Conservation (phyloP, 2,797 vertebrate genomes). For the Pygocentrus nattereri region DNA sequence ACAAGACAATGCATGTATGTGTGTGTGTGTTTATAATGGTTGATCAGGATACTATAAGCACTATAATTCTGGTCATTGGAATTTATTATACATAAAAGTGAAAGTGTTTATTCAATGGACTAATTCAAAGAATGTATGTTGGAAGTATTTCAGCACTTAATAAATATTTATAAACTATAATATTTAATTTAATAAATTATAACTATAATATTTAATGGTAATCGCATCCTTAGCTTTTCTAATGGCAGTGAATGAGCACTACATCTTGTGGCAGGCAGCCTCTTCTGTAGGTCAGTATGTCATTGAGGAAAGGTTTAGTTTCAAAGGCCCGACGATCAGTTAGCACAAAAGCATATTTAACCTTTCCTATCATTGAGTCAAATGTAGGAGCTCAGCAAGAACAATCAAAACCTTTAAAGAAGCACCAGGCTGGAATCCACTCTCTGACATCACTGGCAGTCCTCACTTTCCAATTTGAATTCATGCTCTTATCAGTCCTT, state of each 20-base stretch:
- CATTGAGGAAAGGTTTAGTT: not conserved
- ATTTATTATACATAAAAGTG: too few species aligned
- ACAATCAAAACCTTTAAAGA: conserved; percentile 29
- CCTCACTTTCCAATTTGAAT: conserved; percentile 60
- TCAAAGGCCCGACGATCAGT: not conserved
- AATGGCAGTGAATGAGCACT: not conserved
- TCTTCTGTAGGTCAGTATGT: conserved; percentile 5
- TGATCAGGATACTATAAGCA: not conserved
- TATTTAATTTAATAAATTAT: too few species aligned
- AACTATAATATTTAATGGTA: not conserved
- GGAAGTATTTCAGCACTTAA: too few species aligned
- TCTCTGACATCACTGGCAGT: conserved; percentile 46
- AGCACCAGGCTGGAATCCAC: conserved; percentile 24
- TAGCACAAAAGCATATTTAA: conserved; percentile 12
- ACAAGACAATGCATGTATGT: too few species aligned
- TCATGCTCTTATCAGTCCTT: conserved; percentile 43
- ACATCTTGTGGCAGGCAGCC: not conserved
- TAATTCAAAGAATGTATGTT: too few species aligned
- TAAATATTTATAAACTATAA: too few species aligned
- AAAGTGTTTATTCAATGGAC: too few species aligned
- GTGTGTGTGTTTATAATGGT: too few species aligned
- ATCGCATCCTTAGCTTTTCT: not conserved
- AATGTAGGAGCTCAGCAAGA: conserved; percentile 13
- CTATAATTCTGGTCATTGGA: not conserved
- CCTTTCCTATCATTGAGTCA: not conserved